A percentile compares a stretch with the other conserved stretches of the same genome.
Conservation (phyloP, 2,888 invertebrate genomes). For the Cremastinae sp. region DNA sequence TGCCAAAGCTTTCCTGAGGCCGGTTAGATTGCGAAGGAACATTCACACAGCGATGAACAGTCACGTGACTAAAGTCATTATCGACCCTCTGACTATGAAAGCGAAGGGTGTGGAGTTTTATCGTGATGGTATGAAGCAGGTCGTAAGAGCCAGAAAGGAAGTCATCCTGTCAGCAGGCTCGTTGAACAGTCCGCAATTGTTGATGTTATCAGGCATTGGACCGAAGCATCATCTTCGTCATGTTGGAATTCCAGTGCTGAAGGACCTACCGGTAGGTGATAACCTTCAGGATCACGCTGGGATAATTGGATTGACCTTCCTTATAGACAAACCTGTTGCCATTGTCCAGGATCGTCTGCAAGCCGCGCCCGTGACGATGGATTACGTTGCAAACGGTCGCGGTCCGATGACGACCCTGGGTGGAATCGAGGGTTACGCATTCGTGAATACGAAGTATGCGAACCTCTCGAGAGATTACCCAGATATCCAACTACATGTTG, state of each 20-base stretch:
- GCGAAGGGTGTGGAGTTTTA: conserved; percentile 91
- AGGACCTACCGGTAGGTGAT: conserved; percentile 88
- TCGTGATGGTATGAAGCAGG: conserved; percentile 86
- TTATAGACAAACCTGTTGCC: conserved; percentile 91
- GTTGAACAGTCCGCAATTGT: conserved; percentile 94
- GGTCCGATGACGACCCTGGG: conserved; percentile 94
- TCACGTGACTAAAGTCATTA: conserved; percentile 88
- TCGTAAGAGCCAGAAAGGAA: conserved; percentile 89
- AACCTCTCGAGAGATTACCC: conserved; percentile 90
- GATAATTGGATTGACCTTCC: conserved; percentile 90
- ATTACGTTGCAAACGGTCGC: conserved; percentile 88
- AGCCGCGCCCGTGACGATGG: conserved; percentile 89
- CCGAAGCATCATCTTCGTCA: conserved; percentile 86
- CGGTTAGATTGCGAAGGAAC: conserved; percentile 88
- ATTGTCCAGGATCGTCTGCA: conserved; percentile 90
- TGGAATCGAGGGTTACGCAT: conserved; percentile 93
- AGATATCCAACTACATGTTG: conserved; percentile 96
- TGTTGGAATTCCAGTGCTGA: conserved; percentile 87
- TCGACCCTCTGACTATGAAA: conserved; percentile 87
- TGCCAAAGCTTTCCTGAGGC: conserved; percentile 92
- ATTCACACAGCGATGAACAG: conserved; percentile 91
- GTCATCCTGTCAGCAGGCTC: conserved; percentile 94
- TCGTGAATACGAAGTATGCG: conserved; percentile 92
- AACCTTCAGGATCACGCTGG: conserved; percentile 95
- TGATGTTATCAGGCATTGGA: conserved; percentile 94